Base-by-base conservation (phyloP, 1,140 invertebrate species). In the Atta cephalotes region DNA sequence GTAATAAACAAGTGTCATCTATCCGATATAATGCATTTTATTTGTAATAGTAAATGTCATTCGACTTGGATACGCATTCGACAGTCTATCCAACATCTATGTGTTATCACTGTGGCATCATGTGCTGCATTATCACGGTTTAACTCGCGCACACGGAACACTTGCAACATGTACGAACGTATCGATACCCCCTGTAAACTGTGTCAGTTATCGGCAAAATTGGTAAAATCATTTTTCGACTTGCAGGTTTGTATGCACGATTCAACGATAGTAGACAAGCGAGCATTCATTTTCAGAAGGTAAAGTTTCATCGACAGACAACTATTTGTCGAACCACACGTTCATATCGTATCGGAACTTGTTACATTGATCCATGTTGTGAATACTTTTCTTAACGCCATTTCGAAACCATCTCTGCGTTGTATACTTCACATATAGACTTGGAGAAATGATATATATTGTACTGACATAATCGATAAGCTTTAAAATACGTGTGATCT, bases 111-210 rank as follows among this genome's bases (percentile, higher is more conserved):
- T 10, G 28, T 14, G 49, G 9, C 21, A 35, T 70, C 63, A 31
- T n/a, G 16, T 45, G 28, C 12, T 21, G 45, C n/a, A 56, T 53
- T 81, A 58, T 81, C 65, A 80, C 28, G 28, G 14, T 21, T 16
- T 28, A 3, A 66, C 45, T 80, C n/a, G 60, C 4, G 10, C 14
- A 66, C 16, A 10, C 18, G 51, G 35, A 31, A 74, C 58, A 56
- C 28, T 68, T 35, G 6, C n/a, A 51, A 35, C 18, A 21, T 16
- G 7, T 39, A 21, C 21, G 72, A 21, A 5, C 58, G 12, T 45
- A 71, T 56, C 63, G 63, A 70, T 58, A 45, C 65, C 78, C 35
- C 39, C 21, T 25, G 16, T 49, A 78, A 49, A 63, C 14, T 25
- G 31, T 39, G 16, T 7, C 21, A 18, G 53, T 16, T 77, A 77